A percentile compares a stretch with the other conserved stretches of the same genome.
Evolutionary conservation across 2,888 invertebrate genomes (phyloP).

Genomic region (Strigamia transsilvanica): DNA sequence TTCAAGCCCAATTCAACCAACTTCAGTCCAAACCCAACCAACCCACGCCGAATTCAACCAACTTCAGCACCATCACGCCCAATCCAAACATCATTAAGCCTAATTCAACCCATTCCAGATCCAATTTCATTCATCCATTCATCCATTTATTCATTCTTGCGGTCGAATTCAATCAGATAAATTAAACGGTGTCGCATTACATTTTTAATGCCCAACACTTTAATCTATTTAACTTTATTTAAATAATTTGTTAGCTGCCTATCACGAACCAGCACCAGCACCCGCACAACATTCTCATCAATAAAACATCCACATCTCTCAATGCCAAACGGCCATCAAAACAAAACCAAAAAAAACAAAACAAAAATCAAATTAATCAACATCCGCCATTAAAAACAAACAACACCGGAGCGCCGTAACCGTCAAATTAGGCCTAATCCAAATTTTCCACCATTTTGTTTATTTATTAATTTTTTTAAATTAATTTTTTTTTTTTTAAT

Average conservation of each 20-base stretch:
- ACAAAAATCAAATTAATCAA: neutral
- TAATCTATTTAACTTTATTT: neutral
- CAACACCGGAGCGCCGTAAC: no score
- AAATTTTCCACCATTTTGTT: no score
- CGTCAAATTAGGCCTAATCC: no score
- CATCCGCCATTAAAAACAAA: neutral
- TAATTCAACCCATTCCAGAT: no score
- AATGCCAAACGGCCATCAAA: neutral
- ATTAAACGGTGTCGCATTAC: neutral
- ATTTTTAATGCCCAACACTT: neutral
- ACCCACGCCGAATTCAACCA: no score
- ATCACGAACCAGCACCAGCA: neutral
- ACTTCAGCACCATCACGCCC: no score
- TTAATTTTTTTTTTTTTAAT: neutral
- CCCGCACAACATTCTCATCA: neutral
- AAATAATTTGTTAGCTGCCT: constrained; percentile 12
- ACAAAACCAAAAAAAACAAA: neutral
- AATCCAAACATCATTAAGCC: no score
- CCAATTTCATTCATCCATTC: no score
- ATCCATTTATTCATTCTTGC: neutral
- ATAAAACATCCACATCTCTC: neutral
- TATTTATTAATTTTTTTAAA: no score
- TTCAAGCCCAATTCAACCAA: no score
- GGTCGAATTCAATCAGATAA: neutral
- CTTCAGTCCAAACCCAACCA: no score